phyloP scores from a whole-genome alignment of 2,113 vertebrate species.

The Capreolus pygargus region DNA sequence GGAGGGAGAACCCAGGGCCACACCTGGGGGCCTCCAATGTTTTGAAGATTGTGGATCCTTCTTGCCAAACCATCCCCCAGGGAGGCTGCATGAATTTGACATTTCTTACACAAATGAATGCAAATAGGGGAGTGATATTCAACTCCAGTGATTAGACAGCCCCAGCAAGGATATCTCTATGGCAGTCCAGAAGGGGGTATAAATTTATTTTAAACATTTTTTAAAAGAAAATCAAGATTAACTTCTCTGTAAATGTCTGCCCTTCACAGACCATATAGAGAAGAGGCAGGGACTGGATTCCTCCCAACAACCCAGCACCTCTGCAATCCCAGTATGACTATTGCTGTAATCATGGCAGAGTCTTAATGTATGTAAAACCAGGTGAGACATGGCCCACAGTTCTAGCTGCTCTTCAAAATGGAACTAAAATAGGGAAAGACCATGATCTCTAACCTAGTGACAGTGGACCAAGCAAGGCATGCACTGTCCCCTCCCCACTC shows the following conservation, averaged over 20 bases:
- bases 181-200: background rate
- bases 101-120: background rate
- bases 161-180: background rate
- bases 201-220: background rate
- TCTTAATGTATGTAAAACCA: no score
- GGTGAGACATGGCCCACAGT: background rate
- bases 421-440: background rate
- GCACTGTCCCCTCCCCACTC: background rate
- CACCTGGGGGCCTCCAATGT: background rate
- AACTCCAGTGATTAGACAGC: background rate
- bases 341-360: background rate
- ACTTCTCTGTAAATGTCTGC: background rate
- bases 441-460: background rate
- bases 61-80: background rate
- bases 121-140: background rate
- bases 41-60: background rate
- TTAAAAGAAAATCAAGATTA: background rate
- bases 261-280: background rate
- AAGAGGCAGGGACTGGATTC: background rate
- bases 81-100: background rate
- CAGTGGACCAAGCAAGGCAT: background rate
- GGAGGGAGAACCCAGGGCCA: background rate
- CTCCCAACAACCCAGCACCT: background rate
- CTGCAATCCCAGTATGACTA: background rate
- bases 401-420: background rate